Evolutionary conservation across 2,888 invertebrate species (phyloP), one percentile per base, ranked within the genome.

Genomic region (Stenchaetothrips biformis): DNA sequence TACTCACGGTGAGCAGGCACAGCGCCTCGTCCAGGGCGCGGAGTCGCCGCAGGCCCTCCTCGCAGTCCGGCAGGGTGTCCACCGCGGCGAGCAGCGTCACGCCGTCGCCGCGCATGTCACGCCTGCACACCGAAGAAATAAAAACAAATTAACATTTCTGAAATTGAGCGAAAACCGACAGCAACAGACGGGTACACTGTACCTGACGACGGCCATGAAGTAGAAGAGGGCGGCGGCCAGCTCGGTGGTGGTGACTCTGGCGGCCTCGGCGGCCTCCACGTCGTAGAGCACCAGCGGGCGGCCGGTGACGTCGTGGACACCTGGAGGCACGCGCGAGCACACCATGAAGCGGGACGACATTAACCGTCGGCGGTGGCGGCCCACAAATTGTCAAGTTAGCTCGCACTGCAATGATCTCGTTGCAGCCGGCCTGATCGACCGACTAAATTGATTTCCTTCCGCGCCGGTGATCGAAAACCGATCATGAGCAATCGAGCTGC

Each of bases 271-370:
- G 85, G 89, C 89, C 84, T 90, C 89, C 81, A 91, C 90, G 82
- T 92, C 90, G 84, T 92, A 91, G 82, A 91, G 89, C 82, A 93
- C 89, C 83, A 93, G 89, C 82, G 92, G 90, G 85, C 91, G 88
- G 84, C 92, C 92, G 83, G 89, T 88, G 79, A 88, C 86, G 87
- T 93, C 93, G 83, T 89, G 88, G 85, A 91, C 91, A 83, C 93
- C 93, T 93, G 88, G n/a, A 88, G 67, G 8, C 8, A 4, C 21
- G 4, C 11, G 8, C 53, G 4, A 53, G 8, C 8, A 49, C 49
- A 11, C 7, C 8, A 49, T 9, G 11, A 49, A 49, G 49, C 49
- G 49, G 53, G 13, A 13, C 53, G 53, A 53, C 53, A 13, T 53
- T 53, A 9, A 13, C 3, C 9, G 2, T 16, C 53, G 13, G 13